Evolutionary conservation across 2,888 invertebrate species (phyloP).

Genomic region (Conchocele bisecta): DNA sequence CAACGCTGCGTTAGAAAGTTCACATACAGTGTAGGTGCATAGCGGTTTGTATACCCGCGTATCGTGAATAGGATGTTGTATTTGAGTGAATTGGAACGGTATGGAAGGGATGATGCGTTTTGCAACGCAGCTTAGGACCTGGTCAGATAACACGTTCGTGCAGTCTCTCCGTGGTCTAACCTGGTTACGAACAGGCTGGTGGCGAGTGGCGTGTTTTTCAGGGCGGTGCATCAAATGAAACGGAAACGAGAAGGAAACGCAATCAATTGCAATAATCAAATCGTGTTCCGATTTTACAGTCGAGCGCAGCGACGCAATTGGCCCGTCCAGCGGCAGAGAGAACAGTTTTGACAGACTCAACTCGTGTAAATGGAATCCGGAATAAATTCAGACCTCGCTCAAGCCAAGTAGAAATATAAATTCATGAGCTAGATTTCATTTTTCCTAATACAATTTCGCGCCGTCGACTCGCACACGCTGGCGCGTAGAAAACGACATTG

Average conservation of each 20-base stretch:
- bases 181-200: too few species aligned
- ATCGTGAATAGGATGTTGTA: too few species aligned
- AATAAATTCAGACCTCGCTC: conserved; percentile 57
- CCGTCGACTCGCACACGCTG: conserved; percentile 30
- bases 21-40: too few species aligned
- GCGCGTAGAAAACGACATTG: conserved; percentile 43
- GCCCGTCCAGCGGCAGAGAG: conserved; percentile 46
- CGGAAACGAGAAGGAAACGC: conserved; percentile 57
- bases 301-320: conserved; percentile 50
- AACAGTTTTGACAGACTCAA: conserved; percentile 59
- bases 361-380: conserved; percentile 61
- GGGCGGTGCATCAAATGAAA: conserved; percentile 63
- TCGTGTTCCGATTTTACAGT: conserved; percentile 57
- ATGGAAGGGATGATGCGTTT: too few species aligned
- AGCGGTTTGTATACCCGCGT: too few species aligned
- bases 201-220: too few species aligned
- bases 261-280: conserved; percentile 63
- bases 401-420: conserved; percentile 56
- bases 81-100: too few species aligned
- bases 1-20: too few species aligned
- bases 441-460: conserved; percentile 39
- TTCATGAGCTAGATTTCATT: conserved; percentile 63
- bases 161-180: too few species aligned
- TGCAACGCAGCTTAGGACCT: too few species aligned
- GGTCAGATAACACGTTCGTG: too few species aligned